These are phyloP conservation scores for Tethya wilhelma DNA, from an alignment of 37 sponge, comb jelly and placozoan species.

Conservation along the genomic window DNA sequence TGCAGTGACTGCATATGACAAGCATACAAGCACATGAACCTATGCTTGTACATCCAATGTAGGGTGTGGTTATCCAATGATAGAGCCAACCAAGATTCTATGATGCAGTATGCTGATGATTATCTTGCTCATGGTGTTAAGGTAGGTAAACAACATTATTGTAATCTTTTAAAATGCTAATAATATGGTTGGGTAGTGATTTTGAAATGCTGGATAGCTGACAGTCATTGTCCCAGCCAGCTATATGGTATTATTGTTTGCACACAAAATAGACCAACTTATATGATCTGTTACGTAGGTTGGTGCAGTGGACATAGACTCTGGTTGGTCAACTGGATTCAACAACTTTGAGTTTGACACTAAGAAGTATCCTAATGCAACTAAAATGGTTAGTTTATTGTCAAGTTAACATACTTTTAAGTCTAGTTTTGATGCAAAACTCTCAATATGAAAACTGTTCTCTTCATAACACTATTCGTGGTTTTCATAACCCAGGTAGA, in stretches of 20 bases:
- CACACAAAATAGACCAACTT: neutral
- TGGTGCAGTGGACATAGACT: slow-evolving; percentile 87
- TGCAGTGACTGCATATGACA: neutral
- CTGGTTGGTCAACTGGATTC: slow-evolving; percentile 82
- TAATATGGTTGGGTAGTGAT: no score
- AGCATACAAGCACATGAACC: neutral
- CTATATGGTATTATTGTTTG: neutral
- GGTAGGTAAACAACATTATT: slow-evolving; percentile 14
- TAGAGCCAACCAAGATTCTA: slow-evolving; percentile 68
- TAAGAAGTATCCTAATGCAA: slow-evolving; percentile 80
- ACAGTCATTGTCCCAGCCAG: no score
- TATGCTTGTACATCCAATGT: neutral
- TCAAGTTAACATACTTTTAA: no score
- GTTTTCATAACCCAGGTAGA: no score
- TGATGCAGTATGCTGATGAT: slow-evolving; percentile 78
- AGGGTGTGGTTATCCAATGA: slow-evolving; percentile 90
- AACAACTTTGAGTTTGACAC: slow-evolving; percentile 81
- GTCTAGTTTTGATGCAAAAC: neutral
- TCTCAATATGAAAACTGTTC: neutral
- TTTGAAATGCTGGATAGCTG: no score
- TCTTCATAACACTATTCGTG: neutral
- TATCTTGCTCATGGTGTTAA: slow-evolving; percentile 68
- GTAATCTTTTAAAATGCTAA: no score
- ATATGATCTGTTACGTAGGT: slow-evolving; percentile 37
- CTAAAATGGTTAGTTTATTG: slow-evolving; percentile 78